These are phyloP conservation scores for Malaclemys terrapin DNA, from an alignment of 2,113 vertebrate genomes.

Conservation along the genomic window DNA sequence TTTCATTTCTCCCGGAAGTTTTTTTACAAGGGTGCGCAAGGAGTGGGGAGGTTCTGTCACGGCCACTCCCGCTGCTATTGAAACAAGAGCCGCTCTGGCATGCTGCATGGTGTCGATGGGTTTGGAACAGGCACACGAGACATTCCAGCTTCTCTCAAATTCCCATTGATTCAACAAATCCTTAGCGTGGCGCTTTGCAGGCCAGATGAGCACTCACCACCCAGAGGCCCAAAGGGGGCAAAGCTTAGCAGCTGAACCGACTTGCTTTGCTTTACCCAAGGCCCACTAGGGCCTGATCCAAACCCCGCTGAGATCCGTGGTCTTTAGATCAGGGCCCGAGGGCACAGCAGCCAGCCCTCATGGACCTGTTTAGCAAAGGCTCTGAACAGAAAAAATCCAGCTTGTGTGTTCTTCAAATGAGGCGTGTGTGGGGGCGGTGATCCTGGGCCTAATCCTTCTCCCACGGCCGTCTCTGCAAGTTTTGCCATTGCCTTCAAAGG, in stretches of 20 bases:
- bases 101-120: background rate
- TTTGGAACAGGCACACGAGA: background rate
- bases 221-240: background rate
- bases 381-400: background rate
- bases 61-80: background rate
- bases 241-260: background rate
- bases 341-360: background rate
- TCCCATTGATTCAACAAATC: conserved; percentile 48
- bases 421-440: background rate
- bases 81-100: background rate
- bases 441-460: background rate
- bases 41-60: background rate
- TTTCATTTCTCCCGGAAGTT: background rate
- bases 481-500: background rate
- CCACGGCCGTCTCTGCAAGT: background rate
- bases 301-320: too few species aligned
- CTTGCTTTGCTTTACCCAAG: background rate
- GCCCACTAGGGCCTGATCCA: background rate
- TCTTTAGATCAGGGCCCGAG: background rate
- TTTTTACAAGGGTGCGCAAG: background rate
- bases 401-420: background rate
- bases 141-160: background rate
- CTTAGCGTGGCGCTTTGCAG: background rate
- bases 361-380: background rate
- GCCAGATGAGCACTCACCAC: background rate